These are phyloP conservation scores for Heliocidaris erythrogramma DNA, from an alignment of 35 echinoderm and acorn worm genomes.

Conservation along the genomic window DNA sequence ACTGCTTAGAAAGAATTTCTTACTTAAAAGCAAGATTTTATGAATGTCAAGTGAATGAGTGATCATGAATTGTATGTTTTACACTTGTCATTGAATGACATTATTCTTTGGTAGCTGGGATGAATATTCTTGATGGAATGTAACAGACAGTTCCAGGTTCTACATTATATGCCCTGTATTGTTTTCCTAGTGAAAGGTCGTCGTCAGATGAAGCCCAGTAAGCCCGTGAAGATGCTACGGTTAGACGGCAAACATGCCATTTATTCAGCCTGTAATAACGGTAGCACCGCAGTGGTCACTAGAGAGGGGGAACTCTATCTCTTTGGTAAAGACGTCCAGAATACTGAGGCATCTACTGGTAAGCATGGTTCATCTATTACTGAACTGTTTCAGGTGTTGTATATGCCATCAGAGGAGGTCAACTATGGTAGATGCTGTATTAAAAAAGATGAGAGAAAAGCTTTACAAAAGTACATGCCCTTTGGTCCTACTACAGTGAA, in stretches of 20 bases:
- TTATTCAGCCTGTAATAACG: constrained; percentile 81
- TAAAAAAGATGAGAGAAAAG: too few species aligned
- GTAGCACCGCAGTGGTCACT: constrained; percentile 91
- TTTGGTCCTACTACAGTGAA: too few species aligned
- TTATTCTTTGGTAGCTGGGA: not conserved
- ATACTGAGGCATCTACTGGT: constrained; percentile 76
- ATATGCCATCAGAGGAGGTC: too few species aligned
- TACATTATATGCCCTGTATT: not conserved
- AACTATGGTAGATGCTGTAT: too few species aligned
- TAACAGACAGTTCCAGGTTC: not conserved
- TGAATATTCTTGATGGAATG: too few species aligned
- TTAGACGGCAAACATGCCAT: constrained; percentile 88
- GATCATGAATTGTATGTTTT: not conserved
- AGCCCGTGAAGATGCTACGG: constrained; percentile 87
- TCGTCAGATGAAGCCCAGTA: constrained; percentile 72
- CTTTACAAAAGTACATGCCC: too few species aligned
- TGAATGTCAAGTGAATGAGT: not conserved
- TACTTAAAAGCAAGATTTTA: too few species aligned
- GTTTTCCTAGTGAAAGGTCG: constrained; percentile 74
- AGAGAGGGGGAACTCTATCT: constrained; percentile 87
- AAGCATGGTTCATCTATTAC: not conserved
- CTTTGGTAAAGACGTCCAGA: constrained; percentile 89
- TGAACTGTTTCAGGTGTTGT: too few species aligned
- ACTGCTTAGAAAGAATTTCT: too few species aligned
- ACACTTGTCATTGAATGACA: not conserved